These are phyloP conservation scores for Philypnodon macrostomus DNA, from an alignment of 2,797 vertebrate genomes.

Conservation along the genomic window DNA sequence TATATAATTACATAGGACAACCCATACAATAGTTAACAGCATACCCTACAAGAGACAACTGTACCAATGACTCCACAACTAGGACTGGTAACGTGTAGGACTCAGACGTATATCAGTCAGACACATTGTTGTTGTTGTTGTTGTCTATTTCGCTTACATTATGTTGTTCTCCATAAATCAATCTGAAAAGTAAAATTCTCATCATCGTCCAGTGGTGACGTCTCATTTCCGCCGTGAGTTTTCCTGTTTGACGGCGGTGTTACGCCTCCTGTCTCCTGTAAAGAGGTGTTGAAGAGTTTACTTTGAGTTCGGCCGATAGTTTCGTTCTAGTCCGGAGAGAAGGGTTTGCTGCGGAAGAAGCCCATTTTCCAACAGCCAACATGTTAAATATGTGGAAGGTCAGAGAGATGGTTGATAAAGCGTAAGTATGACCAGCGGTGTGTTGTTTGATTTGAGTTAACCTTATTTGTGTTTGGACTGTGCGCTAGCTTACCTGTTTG, in stretches of 20 bases:
- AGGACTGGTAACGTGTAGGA: no score
- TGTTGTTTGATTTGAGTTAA: constrained; percentile 18
- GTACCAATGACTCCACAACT: no score
- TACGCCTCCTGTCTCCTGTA: constrained; percentile 66
- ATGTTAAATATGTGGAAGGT: constrained; percentile 99
- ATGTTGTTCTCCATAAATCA: no score
- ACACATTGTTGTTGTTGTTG: no score
- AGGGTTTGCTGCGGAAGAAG: constrained; percentile 68
- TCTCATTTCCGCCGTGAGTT: constrained; percentile 64
- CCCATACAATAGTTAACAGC: no score
- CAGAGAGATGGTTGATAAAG: constrained; percentile 96
- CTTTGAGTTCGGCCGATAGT: constrained; percentile 73
- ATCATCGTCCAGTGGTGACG: no score
- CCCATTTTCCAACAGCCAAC: constrained; percentile 65
- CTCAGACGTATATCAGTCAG: no score
- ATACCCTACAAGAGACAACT: no score
- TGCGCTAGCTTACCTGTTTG: constrained; percentile 73
- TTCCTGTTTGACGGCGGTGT: constrained; percentile 52
- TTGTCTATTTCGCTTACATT: no score
- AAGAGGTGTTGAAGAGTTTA: constrained; percentile 70
- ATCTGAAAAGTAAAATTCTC: no score
- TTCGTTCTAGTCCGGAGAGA: constrained; percentile 61
- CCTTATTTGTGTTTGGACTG: constrained; percentile 34
- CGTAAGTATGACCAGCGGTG: constrained; percentile 81
- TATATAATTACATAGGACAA: no score